Evolutionary conservation across 2,113 vertebrate genomes (phyloP).

Genomic region (Rhinopomastus cyanomelas): DNA sequence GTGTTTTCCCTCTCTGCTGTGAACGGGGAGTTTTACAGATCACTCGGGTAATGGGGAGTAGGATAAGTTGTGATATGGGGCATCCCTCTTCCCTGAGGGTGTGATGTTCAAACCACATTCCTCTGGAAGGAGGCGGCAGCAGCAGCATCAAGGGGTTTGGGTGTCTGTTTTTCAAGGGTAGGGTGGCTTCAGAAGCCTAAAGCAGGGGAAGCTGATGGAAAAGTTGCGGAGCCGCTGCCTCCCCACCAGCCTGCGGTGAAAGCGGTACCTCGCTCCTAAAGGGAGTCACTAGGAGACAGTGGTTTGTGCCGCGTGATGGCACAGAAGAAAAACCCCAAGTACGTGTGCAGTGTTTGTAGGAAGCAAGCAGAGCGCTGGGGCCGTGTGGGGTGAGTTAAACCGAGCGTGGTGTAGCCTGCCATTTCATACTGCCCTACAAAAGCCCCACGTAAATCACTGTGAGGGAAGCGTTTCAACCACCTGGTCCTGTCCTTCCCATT

Average conservation of each 20-base stretch:
- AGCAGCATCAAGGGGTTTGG: background rate
- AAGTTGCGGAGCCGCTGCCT: background rate
- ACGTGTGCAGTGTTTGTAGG: background rate
- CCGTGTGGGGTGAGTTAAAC: background rate
- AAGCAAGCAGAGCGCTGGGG: background rate
- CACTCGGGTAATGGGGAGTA: background rate
- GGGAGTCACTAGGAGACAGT: background rate
- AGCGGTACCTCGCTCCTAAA: background rate
- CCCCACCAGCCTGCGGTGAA: background rate
- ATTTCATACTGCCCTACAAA: background rate
- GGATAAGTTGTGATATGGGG: background rate
- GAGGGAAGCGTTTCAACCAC: background rate
- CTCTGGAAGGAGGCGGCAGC: background rate
- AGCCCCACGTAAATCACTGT: background rate
- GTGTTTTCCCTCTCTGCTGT: background rate
- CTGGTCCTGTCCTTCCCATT: accelerated
- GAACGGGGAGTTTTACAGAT: background rate
- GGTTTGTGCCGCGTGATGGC: background rate
- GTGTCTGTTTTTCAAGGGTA: background rate
- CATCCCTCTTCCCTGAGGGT: background rate
- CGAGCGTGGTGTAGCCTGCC: background rate
- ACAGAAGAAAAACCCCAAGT: background rate
- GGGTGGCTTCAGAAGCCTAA: background rate
- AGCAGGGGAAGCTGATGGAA: background rate
- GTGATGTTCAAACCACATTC: background rate